phyloP scores from a whole-genome alignment of 2,113 vertebrate genomes.

The Bubalus kerabau region DNA sequence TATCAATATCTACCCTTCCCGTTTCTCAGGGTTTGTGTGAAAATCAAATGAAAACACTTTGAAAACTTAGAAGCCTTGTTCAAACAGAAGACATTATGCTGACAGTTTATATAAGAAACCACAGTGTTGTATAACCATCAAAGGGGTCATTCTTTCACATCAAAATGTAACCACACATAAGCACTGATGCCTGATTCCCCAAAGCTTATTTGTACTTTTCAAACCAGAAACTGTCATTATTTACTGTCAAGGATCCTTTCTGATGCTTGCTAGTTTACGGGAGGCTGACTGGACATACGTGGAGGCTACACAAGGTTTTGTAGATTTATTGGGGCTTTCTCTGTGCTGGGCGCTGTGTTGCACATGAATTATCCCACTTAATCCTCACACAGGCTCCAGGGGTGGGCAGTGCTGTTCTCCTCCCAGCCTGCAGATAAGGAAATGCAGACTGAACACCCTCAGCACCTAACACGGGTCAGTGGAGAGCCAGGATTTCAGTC shows the following conservation, averaged over 20 bases:
- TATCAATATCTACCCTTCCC: not conserved
- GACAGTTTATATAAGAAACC: constrained; percentile 43
- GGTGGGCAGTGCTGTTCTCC: not conserved
- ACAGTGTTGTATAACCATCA: not conserved
- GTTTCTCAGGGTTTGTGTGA: not conserved
- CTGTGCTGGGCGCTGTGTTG: not conserved
- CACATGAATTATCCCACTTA: not conserved
- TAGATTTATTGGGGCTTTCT: not conserved
- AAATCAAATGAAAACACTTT: constrained; percentile 14
- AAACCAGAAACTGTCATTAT: not conserved
- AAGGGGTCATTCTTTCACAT: not conserved
- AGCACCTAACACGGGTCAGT: not conserved
- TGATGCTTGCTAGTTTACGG: not conserved
- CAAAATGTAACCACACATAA: not conserved
- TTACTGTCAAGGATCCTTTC: not conserved
- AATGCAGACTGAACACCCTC: not conserved
- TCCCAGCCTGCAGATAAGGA: not conserved
- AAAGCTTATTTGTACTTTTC: not conserved
- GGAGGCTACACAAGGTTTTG: not conserved
- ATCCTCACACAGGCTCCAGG: not conserved
- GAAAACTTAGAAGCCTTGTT: constrained; percentile 37
- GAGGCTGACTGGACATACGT: not conserved
- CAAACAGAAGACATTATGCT: constrained; percentile 17
- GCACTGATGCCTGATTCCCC: not conserved
- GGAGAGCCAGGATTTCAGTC: not conserved